Conservation (phyloP, 2,888 invertebrate species). For the Lysandra coridon region DNA sequence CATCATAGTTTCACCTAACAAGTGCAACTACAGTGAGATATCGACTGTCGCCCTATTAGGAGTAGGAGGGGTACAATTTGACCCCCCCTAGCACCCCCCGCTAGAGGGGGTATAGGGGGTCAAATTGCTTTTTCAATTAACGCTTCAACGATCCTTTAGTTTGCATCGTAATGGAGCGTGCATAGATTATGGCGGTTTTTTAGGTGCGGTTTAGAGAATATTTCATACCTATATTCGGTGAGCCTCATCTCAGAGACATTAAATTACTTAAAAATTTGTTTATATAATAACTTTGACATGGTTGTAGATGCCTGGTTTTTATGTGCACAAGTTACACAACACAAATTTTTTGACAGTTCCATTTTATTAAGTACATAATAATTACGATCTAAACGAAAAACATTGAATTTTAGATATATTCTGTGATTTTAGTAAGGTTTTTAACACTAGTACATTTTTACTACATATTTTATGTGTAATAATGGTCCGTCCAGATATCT, state of each 20-base stretch:
- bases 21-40: conserved; percentile 26
- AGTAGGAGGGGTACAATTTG: neutral
- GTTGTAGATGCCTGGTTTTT: too few relatives aligned
- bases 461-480: too few relatives aligned
- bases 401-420: too few relatives aligned
- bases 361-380: too few relatives aligned
- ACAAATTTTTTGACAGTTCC: too few relatives aligned
- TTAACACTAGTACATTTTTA: too few relatives aligned
- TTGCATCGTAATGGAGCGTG: conserved; percentile 58
- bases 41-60: conserved; percentile 27
- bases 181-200: conserved; percentile 45
- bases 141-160: conserved; percentile 51
- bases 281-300: too few relatives aligned
- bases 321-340: too few relatives aligned
- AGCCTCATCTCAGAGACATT: neutral
- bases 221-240: neutral
- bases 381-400: too few relatives aligned
- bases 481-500: too few relatives aligned
- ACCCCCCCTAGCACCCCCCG: too few relatives aligned
- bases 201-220: conserved; percentile 26
- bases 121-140: conserved; percentile 77
- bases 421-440: too few relatives aligned
- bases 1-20: conserved; percentile 35
- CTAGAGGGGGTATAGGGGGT: conserved; percentile 40
- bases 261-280: neutral